Percentiles rank a stretch among this genome's conserved stretches.
phyloP scores from a whole-genome alignment of 2,888 invertebrate species.

The Euphydryas editha region DNA sequence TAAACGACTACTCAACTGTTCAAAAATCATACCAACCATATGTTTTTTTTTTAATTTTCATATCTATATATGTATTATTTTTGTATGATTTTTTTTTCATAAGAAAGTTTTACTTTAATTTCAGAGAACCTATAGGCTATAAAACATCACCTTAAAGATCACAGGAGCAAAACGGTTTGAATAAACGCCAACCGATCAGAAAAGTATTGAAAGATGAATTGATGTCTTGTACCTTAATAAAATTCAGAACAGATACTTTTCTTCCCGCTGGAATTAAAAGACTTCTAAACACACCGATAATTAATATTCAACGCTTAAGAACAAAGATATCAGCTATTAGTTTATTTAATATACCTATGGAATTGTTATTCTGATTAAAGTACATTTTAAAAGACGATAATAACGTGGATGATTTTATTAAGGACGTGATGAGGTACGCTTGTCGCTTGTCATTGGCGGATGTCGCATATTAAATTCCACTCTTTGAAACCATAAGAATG shows the following conservation, averaged over 20 bases:
- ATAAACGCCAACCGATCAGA: too few relatives aligned
- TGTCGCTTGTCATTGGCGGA: slow-evolving; percentile 44
- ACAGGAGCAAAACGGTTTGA: too few relatives aligned
- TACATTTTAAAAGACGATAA: slow-evolving; percentile 42
- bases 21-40: too few relatives aligned
- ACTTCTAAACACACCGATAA: neutral
- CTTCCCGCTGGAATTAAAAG: neutral
- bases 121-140: too few relatives aligned
- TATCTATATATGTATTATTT: too few relatives aligned
- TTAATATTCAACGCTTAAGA: neutral
- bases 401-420: slow-evolving; percentile 51
- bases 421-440: slow-evolving; percentile 12
- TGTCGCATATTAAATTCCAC: slow-evolving; percentile 52
- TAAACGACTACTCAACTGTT: too few relatives aligned
- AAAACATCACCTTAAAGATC: too few relatives aligned
- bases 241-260: neutral
- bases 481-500: slow-evolving; percentile 51
- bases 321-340: neutral
- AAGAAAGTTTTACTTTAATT: too few relatives aligned
- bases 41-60: too few relatives aligned
- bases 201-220: neutral
- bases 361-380: neutral
- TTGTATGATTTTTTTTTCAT: too few relatives aligned
- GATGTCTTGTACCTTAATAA: neutral
- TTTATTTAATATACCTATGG: too few relatives aligned